These are phyloP conservation scores for Chromoteleia sp. DNA, from an alignment of 2,888 invertebrate species.

Conservation along the genomic window DNA sequence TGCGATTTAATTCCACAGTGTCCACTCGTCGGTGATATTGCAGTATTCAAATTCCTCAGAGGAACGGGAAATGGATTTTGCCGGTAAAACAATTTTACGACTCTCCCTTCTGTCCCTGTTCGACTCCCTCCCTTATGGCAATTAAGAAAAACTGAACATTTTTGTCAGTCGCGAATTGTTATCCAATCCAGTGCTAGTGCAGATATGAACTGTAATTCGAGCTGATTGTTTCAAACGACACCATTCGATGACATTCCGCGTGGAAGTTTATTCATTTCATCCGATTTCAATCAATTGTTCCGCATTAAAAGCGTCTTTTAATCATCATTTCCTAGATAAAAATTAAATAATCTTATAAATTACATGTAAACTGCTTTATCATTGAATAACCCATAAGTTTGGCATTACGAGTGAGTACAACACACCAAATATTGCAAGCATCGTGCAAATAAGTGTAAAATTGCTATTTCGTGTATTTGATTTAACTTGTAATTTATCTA, in stretches of 20 bases:
- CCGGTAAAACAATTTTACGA: slow-evolving; percentile 47
- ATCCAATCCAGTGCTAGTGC: slow-evolving; percentile 2
- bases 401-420: no score
- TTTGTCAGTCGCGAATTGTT: slow-evolving; percentile 33
- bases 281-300: slow-evolving; percentile 18
- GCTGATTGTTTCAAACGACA: slow-evolving; percentile 17
- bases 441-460: no score
- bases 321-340: no score
- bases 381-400: no score
- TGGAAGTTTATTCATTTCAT: slow-evolving; percentile 18
- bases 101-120: slow-evolving; percentile 18
- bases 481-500: no score
- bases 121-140: slow-evolving; percentile 31
- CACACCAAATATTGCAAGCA: no score
- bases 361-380: no score
- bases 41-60: slow-evolving; percentile 53
- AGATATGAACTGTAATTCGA: slow-evolving; percentile 36
- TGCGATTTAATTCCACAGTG: slow-evolving; percentile 57
- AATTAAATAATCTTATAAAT: no score
- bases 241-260: slow-evolving; percentile 14
- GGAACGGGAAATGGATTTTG: slow-evolving; percentile 53
- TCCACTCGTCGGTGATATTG: slow-evolving; percentile 54
- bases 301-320: no score
- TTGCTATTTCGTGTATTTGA: no score
- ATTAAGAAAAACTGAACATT: slow-evolving; percentile 37